Conservation (phyloP, 2,888 invertebrate genomes). For the Hyposoter didymator region DNA sequence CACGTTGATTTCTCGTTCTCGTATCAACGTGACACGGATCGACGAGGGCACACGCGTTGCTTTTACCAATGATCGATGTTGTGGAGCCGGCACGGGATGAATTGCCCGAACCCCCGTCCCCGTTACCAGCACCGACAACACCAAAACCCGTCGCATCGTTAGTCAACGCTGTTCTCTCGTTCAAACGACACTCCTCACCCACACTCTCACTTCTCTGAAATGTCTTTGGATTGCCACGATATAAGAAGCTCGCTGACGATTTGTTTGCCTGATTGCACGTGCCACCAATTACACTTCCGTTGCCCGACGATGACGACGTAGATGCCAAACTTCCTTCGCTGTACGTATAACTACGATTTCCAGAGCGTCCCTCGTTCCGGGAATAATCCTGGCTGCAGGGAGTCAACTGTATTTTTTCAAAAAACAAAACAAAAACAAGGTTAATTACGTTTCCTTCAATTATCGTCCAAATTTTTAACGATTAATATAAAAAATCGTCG, state of each 20-base stretch:
- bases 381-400: slow-evolving; percentile 50
- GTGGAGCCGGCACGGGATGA: slow-evolving; percentile 50
- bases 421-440: neutral
- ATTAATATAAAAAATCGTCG: neutral
- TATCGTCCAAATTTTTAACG: neutral
- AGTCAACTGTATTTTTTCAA: slow-evolving; percentile 33
- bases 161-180: slow-evolving; percentile 68
- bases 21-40: slow-evolving; percentile 32
- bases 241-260: neutral
- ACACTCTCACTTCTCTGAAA: slow-evolving; percentile 80
- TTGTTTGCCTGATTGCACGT: slow-evolving; percentile 15
- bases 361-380: slow-evolving; percentile 72
- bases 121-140: slow-evolving; percentile 52
- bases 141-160: slow-evolving; percentile 51
- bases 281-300: slow-evolving; percentile 53
- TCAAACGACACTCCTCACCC: slow-evolving; percentile 77
- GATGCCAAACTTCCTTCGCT: slow-evolving; percentile 75
- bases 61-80: slow-evolving; percentile 65
- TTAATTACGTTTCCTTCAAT: neutral
- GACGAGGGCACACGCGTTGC: neutral
- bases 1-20: slow-evolving; percentile 38
- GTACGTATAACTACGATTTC: slow-evolving; percentile 77
- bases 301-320: slow-evolving; percentile 49
- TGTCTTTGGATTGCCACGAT: slow-evolving; percentile 69
- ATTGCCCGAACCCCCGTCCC: slow-evolving; percentile 38